Evolutionary conservation across 23 tunicate species (phyloP).

Genomic region (Aplidium turbinatum): DNA sequence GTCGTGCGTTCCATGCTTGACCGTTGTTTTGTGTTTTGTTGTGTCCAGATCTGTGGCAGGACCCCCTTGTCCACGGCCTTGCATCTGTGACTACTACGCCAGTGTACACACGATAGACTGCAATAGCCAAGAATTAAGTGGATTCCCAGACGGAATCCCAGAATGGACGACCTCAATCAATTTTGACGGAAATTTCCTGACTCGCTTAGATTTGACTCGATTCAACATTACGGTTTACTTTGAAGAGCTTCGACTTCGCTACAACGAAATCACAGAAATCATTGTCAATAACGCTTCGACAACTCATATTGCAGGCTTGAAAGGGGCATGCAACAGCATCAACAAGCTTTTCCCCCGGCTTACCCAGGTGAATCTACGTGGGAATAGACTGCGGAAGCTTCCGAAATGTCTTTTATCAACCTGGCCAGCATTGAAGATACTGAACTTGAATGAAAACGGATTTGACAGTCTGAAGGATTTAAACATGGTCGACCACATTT

Average conservation of each 20-base stretch:
- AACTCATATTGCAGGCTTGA: background rate
- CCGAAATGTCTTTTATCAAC: conserved; percentile 68
- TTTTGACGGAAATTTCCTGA: conserved; percentile 71
- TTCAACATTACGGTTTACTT: conserved; percentile 62
- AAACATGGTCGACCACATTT: conserved; percentile 34
- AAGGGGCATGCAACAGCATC: conserved; percentile 34
- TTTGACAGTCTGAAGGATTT: conserved; percentile 39
- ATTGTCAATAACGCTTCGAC: background rate
- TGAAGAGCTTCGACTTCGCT: conserved; percentile 64
- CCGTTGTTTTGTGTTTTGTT: too few species aligned
- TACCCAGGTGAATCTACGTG: conserved; percentile 46
- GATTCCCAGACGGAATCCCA: conserved; percentile 60
- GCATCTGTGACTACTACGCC: conserved; percentile 71
- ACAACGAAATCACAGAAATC: conserved; percentile 46
- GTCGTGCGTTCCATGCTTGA: too few species aligned
- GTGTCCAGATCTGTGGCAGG: too few species aligned
- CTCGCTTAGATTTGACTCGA: conserved; percentile 34
- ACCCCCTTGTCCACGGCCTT: conserved; percentile 53
- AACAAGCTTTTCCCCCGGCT: conserved; percentile 42
- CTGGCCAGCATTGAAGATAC: conserved; percentile 54
- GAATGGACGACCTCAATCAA: conserved; percentile 80
- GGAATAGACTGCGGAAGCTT: conserved; percentile 48
- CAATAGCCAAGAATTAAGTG: conserved; percentile 43
- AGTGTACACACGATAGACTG: conserved; percentile 70
- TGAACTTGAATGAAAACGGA: conserved; percentile 58